These are phyloP conservation scores for Gallinago solitaria DNA, from an alignment of 2,797 vertebrate genomes.

Conservation along the genomic window DNA sequence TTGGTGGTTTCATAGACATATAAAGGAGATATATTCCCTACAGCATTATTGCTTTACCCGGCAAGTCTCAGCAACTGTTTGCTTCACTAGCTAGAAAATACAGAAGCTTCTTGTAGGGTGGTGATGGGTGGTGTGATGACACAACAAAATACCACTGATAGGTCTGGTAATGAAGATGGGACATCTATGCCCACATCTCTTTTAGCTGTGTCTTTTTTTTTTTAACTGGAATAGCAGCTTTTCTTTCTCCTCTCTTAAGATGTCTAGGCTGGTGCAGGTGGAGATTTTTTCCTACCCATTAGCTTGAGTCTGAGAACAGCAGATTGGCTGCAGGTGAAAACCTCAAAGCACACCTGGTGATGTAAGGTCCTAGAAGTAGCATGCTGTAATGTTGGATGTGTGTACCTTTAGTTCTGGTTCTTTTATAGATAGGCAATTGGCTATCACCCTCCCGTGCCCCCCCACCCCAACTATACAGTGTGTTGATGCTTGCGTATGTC, in stretches of 20 bases:
- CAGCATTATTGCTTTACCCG: neutral
- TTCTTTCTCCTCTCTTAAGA: neutral
- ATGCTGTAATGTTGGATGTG: fast-evolving
- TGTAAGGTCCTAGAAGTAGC: neutral
- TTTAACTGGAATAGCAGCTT: neutral
- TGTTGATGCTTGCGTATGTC: neutral
- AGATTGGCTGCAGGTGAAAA: neutral
- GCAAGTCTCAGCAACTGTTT: neutral
- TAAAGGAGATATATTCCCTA: neutral
- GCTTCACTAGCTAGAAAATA: neutral
- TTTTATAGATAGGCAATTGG: neutral
- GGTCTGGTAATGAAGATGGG: neutral
- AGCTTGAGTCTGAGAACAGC: neutral
- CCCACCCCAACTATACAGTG: neutral
- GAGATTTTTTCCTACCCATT: neutral
- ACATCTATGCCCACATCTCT: neutral
- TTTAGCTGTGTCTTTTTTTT: neutral
- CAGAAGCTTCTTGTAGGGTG: neutral
- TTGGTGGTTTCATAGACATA: neutral
- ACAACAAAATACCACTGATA: neutral
- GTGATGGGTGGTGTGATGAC: neutral
- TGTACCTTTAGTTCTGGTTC: neutral
- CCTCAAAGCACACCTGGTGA: fast-evolving
- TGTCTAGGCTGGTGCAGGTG: neutral
- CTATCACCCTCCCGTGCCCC: neutral